Evolutionary conservation across 2,113 vertebrate species (phyloP).

Genomic region (Elachura formosa): DNA sequence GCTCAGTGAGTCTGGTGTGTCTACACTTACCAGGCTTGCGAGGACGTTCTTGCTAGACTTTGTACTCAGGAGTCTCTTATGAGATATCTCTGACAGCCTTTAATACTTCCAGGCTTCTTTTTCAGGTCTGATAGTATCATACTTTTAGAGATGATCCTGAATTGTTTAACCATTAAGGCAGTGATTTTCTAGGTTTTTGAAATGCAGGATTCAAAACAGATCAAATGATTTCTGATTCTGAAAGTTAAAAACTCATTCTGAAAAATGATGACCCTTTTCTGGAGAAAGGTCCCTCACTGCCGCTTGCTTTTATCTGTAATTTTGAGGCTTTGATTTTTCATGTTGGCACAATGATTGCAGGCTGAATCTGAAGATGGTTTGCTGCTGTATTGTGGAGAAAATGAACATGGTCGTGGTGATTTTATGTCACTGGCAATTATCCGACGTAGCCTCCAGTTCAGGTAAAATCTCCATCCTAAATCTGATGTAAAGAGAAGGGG

Average conservation of each 20-base stretch:
- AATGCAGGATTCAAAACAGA: not conserved
- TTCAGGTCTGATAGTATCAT: not conserved
- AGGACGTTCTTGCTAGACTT: not conserved
- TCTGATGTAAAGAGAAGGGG: not conserved
- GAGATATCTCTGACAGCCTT: not conserved
- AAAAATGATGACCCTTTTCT: not conserved
- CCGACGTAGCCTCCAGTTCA: constrained; percentile 84
- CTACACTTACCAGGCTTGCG: not conserved
- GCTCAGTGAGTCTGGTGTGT: not conserved
- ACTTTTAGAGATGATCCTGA: not conserved
- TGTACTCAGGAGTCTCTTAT: not conserved
- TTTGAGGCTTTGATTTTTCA: not conserved
- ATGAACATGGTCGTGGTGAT: constrained; percentile 86
- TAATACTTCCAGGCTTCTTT: not conserved
- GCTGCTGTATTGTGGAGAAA: constrained; percentile 92
- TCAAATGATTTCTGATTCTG: not conserved
- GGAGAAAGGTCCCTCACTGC: not conserved
- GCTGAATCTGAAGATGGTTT: constrained; percentile 88
- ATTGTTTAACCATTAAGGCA: not conserved
- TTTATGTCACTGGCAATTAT: constrained; percentile 87
- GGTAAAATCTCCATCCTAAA: constrained; percentile 67
- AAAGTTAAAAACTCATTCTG: not conserved
- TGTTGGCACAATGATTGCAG: constrained; percentile 61
- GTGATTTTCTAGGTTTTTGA: not conserved
- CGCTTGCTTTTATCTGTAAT: not conserved